These are phyloP conservation scores for Ovibos moschatus DNA, from an alignment of 2,113 vertebrate species.

Conservation along the genomic window DNA sequence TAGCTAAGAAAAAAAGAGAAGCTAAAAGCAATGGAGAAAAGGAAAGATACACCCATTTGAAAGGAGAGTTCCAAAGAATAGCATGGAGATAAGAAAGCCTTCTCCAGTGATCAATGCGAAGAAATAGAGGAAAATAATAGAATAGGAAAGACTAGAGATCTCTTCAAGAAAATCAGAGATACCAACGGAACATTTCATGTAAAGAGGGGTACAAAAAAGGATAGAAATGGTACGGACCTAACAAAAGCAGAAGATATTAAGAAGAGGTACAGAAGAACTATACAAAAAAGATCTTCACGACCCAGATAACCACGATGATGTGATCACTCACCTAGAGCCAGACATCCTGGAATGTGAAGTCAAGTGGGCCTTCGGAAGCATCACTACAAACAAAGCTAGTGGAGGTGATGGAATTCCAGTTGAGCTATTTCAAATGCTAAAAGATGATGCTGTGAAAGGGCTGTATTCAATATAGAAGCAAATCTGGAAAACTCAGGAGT, in stretches of 20 bases:
- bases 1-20: not conserved
- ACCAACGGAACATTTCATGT: not conserved
- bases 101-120: not conserved
- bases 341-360: not conserved
- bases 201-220: not conserved
- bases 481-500: not conserved
- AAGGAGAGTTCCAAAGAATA: not conserved
- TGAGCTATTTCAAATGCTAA: not conserved
- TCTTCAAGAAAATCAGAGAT: not conserved
- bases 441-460: not conserved
- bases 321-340: not conserved
- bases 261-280: not conserved
- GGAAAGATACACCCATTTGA: not conserved
- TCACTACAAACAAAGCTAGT: not conserved
- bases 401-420: not conserved
- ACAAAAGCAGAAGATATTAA: not conserved
- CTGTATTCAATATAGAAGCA: not conserved
- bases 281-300: not conserved
- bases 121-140: not conserved
- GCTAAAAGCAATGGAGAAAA: not conserved
- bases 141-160: not conserved
- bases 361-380: not conserved
- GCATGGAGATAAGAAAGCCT: not conserved
- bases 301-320: not conserved
- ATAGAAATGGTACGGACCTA: not conserved